Evolutionary conservation across 2,113 vertebrate genomes (phyloP).

Genomic region (Alligator mississippiensis): DNA sequence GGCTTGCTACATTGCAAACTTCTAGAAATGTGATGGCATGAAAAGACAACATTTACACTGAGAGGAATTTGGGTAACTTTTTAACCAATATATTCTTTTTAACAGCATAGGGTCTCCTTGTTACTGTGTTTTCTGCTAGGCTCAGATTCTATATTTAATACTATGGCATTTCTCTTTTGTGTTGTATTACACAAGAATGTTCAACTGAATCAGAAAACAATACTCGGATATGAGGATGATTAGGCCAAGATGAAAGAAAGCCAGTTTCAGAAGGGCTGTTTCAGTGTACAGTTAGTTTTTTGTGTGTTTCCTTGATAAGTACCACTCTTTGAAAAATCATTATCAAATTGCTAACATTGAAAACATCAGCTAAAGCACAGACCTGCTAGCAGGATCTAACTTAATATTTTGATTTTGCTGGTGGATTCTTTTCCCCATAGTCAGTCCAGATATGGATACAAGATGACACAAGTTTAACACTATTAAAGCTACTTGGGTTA

Average conservation of each 20-base stretch:
- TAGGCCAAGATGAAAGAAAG: not conserved
- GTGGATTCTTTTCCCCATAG: not conserved
- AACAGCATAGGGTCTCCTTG: no score
- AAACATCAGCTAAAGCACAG: not conserved
- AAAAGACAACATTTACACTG: no score
- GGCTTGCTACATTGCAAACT: no score
- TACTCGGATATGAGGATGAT: not conserved
- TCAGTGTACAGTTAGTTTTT: not conserved
- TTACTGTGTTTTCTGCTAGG: not conserved
- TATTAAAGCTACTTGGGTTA: not conserved
- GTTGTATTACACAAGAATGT: not conserved
- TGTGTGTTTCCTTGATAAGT: not conserved
- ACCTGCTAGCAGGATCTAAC: not conserved
- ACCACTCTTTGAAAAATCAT: not conserved
- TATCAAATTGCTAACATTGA: not conserved
- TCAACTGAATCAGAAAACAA: not conserved
- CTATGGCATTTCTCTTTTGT: not conserved
- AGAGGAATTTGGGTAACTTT: no score
- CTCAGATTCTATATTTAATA: not conserved
- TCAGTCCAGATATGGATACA: rapidly evolving
- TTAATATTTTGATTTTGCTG: rapidly evolving
- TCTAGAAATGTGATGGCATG: no score
- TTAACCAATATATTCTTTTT: no score
- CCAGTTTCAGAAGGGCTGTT: not conserved
- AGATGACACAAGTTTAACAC: not conserved